phyloP scores from a whole-genome alignment of 2,888 invertebrate species.

The Macropis europaea region DNA sequence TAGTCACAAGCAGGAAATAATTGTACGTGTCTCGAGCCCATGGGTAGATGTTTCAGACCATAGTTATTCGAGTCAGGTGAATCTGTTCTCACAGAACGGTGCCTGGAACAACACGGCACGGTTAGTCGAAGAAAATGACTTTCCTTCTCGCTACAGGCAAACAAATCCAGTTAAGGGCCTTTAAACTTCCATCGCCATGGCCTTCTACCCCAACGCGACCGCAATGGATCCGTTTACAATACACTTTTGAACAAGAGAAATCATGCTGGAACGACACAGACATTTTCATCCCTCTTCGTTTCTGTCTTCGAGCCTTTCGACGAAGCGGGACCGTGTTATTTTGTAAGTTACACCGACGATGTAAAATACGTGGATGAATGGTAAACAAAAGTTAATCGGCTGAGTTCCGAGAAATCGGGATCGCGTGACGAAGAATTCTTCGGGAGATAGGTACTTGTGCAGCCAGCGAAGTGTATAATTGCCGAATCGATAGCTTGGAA shows the following conservation, averaged over 20 bases:
- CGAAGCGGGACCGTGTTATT: background rate
- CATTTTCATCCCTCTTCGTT: background rate
- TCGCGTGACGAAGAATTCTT: background rate
- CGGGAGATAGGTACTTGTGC: background rate
- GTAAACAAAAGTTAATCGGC: slow-evolving; percentile 8
- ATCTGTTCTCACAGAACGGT: slow-evolving; percentile 72
- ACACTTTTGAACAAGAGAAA: too few species aligned
- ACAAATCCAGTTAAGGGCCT: slow-evolving; percentile 34
- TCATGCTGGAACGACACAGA: too few species aligned
- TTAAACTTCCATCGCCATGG: slow-evolving; percentile 16
- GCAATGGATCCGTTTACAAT: too few species aligned
- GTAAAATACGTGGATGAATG: background rate
- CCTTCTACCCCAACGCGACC: background rate
- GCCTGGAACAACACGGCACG: slow-evolving; percentile 72
- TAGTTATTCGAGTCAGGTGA: slow-evolving; percentile 72
- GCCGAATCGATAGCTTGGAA: slow-evolving; percentile 6
- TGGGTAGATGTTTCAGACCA: too few species aligned
- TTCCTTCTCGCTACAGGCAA: slow-evolving; percentile 47
- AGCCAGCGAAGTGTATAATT: background rate
- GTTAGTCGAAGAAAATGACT: slow-evolving; percentile 62
- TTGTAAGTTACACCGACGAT: background rate
- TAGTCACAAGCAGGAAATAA: too few species aligned
- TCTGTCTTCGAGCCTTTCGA: background rate
- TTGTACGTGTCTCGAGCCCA: too few species aligned
- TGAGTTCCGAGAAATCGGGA: slow-evolving; percentile 20